Percentiles rank a stretch among this genome's conserved stretches.
Conservation (phyloP, 64 coral and sea anemone genomes). For the Catalaphyllia jardinei region DNA sequence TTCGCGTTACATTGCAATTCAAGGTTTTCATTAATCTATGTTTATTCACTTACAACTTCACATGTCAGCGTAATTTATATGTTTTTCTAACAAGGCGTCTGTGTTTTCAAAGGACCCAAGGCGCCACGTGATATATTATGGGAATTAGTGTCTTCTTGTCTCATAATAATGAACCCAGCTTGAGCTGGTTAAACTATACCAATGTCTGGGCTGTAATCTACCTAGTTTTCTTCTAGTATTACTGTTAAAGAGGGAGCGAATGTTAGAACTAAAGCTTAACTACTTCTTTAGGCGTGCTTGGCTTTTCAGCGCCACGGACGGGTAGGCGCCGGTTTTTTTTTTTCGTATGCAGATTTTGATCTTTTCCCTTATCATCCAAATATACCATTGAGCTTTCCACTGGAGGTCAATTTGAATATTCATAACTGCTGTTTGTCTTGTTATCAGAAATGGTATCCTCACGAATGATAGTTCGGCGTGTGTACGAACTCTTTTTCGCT, state of each 20-base stretch:
- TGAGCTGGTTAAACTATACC: not conserved
- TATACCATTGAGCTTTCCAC: not conserved
- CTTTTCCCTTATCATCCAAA: conserved; percentile 10
- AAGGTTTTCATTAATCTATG: not conserved
- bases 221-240: not conserved
- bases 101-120: not conserved
- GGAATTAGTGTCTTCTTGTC: conserved; percentile 5
- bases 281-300: not conserved
- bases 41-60: not conserved
- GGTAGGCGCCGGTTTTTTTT: not conserved
- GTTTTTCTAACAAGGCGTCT: not conserved
- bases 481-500: not conserved
- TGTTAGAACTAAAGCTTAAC: not conserved
- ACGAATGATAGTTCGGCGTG: not conserved
- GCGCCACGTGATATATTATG: not conserved
- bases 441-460: not conserved
- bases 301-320: not conserved
- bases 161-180: conserved; percentile 12
- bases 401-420: conserved; percentile 21
- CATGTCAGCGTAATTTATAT: not conserved
- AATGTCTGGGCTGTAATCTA: not conserved
- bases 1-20: not conserved
- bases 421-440: not conserved
- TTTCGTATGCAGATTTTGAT: conserved; percentile 16
- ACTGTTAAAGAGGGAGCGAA: not conserved